Evolutionary conservation across 2,797 vertebrate genomes (phyloP), one percentile per base, ranked within the genome.

Genomic region (Sciurus carolinensis): DNA sequence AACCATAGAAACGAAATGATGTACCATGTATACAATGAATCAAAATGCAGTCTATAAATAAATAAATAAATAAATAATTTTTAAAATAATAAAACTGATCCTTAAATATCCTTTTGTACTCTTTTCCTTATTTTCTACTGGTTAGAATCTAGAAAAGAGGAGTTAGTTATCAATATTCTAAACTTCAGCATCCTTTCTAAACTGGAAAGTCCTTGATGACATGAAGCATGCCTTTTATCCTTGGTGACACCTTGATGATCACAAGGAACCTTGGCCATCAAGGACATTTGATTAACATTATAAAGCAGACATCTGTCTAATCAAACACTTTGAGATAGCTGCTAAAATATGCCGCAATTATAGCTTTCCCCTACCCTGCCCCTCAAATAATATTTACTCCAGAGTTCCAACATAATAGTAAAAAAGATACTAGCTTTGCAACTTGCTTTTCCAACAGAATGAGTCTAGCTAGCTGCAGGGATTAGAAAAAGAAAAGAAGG

Each of bases 311-410:
- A 88, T 84, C 8, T 77, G 44, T 64, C n/a, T 88, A 88, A 73
- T 84, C 62, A 92, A 95, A 91, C 28, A 85, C 75, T 79, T 42
- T 87, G 67, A 72, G 76, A 73, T 52, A 14, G 47, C 62, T 85
- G 69, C 28, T 95, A 75, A 95, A 94, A 95, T 44, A 77, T 83
- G 26, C 39, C 62, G 50, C 75, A 92, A 20, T 85, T 95, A 85
- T 1, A 75, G 8, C 66, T 93, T 42, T 72, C 42, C 8, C 26
- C 47, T 86, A 69, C 15, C 3, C 20, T 54, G 33, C 18, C 87
- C 50, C 83, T 95, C 72, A 92, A 92, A 83, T 47, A 66, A 88
- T 87, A 36, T 86, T 94, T 91, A 85, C 6, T 87, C 44, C 10
- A 85, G 8, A 11, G 42, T 91, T 69, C 54, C 18, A 93, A 75